Conservation (phyloP, 2,888 invertebrate genomes). For the Pycnomerus fuliginosus region DNA sequence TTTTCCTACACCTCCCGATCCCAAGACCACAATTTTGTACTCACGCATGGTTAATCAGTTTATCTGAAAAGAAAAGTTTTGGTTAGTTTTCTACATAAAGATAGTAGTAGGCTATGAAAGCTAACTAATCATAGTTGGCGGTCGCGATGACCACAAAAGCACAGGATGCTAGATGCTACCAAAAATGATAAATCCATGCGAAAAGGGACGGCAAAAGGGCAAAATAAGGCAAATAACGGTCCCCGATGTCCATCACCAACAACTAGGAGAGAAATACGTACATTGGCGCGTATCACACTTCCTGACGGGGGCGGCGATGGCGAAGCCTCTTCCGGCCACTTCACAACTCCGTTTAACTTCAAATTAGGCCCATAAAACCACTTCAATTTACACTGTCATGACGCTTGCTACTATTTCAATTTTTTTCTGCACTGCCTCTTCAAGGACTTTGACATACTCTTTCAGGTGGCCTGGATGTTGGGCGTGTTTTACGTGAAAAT, state of each 20-base stretch:
- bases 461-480: conserved; percentile 33
- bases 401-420: conserved; percentile 39
- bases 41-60: conserved; percentile 79
- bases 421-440: conserved; percentile 39
- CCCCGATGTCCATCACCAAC: conserved; percentile 9
- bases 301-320: conserved; percentile 10
- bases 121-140: conserved; percentile 19
- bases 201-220: no score
- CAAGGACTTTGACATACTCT: conserved; percentile 35
- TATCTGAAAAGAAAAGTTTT: conserved; percentile 19
- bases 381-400: conserved; percentile 53
- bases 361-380: conserved; percentile 35
- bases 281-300: conserved; percentile 22
- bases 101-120: no score
- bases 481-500: conserved; percentile 41
- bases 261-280: conserved; percentile 28
- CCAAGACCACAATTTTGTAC: conserved; percentile 99
- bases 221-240: conserved; percentile 8
- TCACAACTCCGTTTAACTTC: conserved; percentile 16
- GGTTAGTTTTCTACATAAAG: no score
- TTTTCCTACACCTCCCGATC: conserved; percentile 99
- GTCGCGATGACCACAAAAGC: conserved; percentile 6
- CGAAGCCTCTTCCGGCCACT: conserved; percentile 15
- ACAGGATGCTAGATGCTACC: no score
- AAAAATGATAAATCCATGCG: no score